A percentile compares a stretch with the other conserved stretches of the same genome.
These are phyloP conservation scores for Hirundo rustica DNA, from an alignment of 2,797 vertebrate genomes.

Conservation along the genomic window DNA sequence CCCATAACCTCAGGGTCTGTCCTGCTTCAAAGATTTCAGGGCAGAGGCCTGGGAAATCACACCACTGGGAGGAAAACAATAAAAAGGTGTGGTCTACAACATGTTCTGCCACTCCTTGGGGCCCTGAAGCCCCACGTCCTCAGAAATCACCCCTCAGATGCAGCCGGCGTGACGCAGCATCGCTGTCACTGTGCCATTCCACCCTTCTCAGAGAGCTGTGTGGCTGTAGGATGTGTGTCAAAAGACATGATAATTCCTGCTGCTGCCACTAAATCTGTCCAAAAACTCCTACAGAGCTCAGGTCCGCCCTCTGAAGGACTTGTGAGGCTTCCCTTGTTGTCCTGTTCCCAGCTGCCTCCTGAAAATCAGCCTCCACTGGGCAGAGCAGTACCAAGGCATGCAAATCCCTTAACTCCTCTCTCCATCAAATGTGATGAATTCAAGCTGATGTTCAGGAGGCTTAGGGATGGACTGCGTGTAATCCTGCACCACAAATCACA, in stretches of 20 bases:
- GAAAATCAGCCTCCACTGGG: background rate
- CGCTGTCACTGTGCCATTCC: accelerated
- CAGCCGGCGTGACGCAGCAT: accelerated
- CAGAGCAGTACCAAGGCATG: constrained; percentile 7
- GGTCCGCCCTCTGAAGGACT: background rate
- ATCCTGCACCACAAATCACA: constrained; percentile 46
- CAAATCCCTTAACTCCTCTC: constrained; percentile 52
- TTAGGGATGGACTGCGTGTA: constrained; percentile 25
- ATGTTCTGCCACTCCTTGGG: background rate
- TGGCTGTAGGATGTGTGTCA: background rate
- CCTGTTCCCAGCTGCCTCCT: background rate
- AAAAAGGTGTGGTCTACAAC: background rate
- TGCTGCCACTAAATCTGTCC: background rate
- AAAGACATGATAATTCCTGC: background rate
- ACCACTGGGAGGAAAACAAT: background rate
- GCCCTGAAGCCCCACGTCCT: background rate
- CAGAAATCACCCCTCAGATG: background rate
- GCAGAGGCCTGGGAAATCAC: background rate
- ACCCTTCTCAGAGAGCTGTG: accelerated
- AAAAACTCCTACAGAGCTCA: background rate
- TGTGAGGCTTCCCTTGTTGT: background rate
- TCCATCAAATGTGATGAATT: constrained; percentile 51
- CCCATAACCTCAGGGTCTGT: background rate
- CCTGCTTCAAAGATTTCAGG: background rate
- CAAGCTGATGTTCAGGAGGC: constrained; percentile 55